phyloP scores from a whole-genome alignment of 2,888 invertebrate genomes.

The Tupiocoris notatus region DNA sequence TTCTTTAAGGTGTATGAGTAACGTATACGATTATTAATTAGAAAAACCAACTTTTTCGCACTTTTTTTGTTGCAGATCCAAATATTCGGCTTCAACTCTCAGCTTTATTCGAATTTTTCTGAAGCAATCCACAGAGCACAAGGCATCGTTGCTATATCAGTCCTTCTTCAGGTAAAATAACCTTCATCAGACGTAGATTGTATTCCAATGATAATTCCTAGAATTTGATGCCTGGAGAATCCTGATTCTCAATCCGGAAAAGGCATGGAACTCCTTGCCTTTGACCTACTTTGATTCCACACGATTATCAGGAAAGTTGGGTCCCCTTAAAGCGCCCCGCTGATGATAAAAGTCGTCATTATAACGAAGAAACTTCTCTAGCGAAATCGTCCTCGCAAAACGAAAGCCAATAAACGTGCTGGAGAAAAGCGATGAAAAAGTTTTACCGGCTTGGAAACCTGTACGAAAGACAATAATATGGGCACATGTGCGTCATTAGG shows the following conservation, averaged over 20 bases:
- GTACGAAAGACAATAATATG: constrained; percentile 21
- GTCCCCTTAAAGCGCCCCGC: neutral
- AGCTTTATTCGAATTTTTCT: constrained; percentile 93
- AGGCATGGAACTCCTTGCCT: too few relatives aligned
- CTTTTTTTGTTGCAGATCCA: constrained; percentile 79
- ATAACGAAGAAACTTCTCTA: neutral
- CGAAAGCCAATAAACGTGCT: constrained; percentile 23
- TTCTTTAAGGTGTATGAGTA: too few relatives aligned
- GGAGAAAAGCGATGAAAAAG: neutral
- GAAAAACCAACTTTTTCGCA: too few relatives aligned
- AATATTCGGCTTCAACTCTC: constrained; percentile 97
- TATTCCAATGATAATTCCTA: too few relatives aligned
- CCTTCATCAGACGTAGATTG: too few relatives aligned
- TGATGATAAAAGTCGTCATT: neutral
- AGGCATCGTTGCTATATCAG: constrained; percentile 91
- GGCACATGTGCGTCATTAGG: constrained; percentile 31
- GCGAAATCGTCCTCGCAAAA: neutral
- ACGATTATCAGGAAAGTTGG: too few relatives aligned
- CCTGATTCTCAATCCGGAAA: too few relatives aligned
- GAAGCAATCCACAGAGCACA: constrained; percentile 91
- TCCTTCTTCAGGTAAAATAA: constrained; percentile 79
- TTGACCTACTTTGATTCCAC: too few relatives aligned
- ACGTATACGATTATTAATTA: too few relatives aligned
- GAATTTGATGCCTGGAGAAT: too few relatives aligned
- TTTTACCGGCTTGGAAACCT: constrained; percentile 9